These are phyloP conservation scores for Sarcophaga rosellei DNA, from an alignment of 2,888 invertebrate species.

Conservation along the genomic window DNA sequence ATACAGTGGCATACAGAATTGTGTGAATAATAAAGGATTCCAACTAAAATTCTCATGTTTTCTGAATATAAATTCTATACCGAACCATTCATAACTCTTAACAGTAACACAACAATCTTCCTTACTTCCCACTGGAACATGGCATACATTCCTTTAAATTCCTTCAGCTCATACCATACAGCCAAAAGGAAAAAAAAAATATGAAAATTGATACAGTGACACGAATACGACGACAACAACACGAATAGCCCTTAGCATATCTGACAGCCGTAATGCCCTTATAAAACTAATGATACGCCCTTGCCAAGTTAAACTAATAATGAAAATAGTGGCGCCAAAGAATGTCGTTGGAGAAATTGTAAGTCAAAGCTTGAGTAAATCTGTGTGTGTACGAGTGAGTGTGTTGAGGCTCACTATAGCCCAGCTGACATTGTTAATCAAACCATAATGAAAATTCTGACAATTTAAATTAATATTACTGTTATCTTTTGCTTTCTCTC, in stretches of 20 bases:
- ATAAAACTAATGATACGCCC: neutral
- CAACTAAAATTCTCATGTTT: no score
- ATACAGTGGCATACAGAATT: no score
- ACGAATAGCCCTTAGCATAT: constrained; percentile 32
- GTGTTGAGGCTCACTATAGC: no score
- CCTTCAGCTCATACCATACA: neutral
- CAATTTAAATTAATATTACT: constrained; percentile 57
- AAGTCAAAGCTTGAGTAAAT: neutral
- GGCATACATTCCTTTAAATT: neutral
- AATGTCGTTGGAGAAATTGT: neutral
- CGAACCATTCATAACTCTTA: no score
- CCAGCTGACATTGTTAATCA: constrained; percentile 54
- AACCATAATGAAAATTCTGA: constrained; percentile 59
- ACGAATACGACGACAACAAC: constrained; percentile 8
- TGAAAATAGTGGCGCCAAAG: constrained; percentile 9
- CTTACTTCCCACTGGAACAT: neutral
- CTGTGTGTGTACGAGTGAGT: neutral
- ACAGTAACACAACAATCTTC: no score
- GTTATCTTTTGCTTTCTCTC: neutral
- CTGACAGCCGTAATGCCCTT: constrained; percentile 32
- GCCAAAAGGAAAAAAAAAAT: constrained; percentile 2
- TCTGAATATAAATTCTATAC: no score
- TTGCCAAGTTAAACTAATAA: neutral
- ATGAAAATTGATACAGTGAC: constrained; percentile 39
- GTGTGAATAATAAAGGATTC: no score